Base-by-base conservation (phyloP, 2,888 invertebrate species). In the Tetrapedia diversipes region DNA sequence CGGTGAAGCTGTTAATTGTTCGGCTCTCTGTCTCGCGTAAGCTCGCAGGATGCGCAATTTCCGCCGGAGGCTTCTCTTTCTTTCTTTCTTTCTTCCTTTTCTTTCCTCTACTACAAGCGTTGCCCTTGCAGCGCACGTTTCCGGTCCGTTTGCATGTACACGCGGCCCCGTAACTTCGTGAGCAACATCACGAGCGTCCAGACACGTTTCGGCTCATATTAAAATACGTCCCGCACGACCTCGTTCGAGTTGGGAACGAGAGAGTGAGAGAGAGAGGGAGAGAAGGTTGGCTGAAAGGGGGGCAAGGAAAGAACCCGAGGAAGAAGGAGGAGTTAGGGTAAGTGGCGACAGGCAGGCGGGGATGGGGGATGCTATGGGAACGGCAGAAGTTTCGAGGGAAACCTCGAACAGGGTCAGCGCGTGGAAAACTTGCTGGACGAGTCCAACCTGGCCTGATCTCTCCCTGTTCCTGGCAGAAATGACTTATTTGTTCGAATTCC, bases 311-410 rank as follows among this genome's bases (percentile, higher is more conserved):
- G n/a, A 2, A 53, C n/a, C n/a, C n/a, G n/a, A n/a, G n/a, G n/a
- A n/a, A 19, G 10, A 24, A 24, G 43, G 27, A 22, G 49, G n/a
- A 68, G 67, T 66, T 51, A 45, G 74, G 68, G 47, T 76, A 75
- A 77, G 68, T 65, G 77, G 63, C 22, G 43, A 47, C 74, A 49
- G 45, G 64, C 53, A 61, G 74, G 53, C 39, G 45, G 53, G 29
- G 54, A 74, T n/a, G 54, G 47, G 65, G n/a, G 14, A 22, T 39
- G n/a, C 22, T 29, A 37, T 37, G 43, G 34, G 6, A 14, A 45
- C 19, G 41, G 6, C 16, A 49, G 70, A 80, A 82, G 80, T 82
- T 77, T 70, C 49, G 72, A 72, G 79, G 60, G 77, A 81, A 80
- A 81, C 77, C n/a, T 61, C 59, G 69, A 67, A 60, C 64, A 57